These are phyloP conservation scores for Alethe diademata DNA, from an alignment of 2,113 vertebrate species.

Conservation along the genomic window DNA sequence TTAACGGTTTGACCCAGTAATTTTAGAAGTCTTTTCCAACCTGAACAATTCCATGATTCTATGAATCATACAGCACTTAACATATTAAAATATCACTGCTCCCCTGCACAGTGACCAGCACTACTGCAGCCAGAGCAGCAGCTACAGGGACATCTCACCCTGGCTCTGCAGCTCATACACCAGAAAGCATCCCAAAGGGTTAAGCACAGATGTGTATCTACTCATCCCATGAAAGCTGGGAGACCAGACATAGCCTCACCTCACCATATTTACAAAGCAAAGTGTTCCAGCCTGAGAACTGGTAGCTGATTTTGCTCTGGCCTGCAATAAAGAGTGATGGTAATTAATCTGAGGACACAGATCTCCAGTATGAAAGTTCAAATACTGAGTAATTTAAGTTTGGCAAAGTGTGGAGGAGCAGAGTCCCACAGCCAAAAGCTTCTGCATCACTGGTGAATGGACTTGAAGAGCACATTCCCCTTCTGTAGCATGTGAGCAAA, in stretches of 20 bases:
- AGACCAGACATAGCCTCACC: not conserved
- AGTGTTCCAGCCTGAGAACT: not conserved
- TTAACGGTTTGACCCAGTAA: not conserved
- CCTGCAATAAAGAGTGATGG: not conserved
- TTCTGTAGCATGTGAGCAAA: not conserved
- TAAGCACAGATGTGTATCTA: not conserved
- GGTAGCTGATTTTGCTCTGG: not conserved
- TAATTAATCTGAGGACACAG: not conserved
- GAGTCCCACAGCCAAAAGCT: not conserved
- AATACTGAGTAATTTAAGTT: not conserved
- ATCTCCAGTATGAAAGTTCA: not conserved
- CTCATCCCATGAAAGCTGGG: not conserved
- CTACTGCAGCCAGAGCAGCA: not conserved
- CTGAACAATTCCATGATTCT: not conserved
- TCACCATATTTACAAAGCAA: not conserved
- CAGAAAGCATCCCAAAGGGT: not conserved
- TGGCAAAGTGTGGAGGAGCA: not conserved
- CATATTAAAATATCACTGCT: not conserved
- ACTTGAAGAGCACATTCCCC: slow-evolving; percentile 33
- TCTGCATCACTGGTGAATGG: not conserved
- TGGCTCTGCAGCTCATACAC: not conserved
- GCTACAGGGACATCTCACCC: not conserved
- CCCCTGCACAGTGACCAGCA: fast-evolving
- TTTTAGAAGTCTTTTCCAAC: not conserved
- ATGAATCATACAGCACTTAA: not conserved